These are phyloP conservation scores for Elephantulus edwardii DNA, from an alignment of 2,113 vertebrate genomes.

Conservation along the genomic window DNA sequence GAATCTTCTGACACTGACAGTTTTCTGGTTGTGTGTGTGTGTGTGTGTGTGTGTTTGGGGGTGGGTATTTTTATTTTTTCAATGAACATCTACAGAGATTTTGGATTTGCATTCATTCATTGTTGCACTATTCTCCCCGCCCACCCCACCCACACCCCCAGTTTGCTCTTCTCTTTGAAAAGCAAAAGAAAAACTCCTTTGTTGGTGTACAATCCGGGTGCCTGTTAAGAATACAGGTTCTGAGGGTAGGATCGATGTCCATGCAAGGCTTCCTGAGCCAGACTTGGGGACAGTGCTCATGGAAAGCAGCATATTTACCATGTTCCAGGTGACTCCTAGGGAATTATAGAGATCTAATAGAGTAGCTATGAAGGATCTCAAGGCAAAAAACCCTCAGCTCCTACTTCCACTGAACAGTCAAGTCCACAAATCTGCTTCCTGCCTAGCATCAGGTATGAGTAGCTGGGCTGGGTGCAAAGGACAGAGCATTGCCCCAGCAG, in stretches of 20 bases:
- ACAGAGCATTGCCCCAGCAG: rapidly evolving
- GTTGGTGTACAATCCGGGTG: too few relatives aligned
- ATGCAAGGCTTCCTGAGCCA: background rate
- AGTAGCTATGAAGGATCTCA: background rate
- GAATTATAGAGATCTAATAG: background rate
- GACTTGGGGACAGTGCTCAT: background rate
- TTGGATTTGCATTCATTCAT: too few relatives aligned
- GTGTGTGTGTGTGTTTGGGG: too few relatives aligned
- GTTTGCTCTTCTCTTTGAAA: too few relatives aligned
- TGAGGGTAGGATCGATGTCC: background rate
- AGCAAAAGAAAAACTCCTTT: too few relatives aligned
- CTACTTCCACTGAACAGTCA: background rate
- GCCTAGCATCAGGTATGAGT: background rate
- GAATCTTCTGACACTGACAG: background rate
- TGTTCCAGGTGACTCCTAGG: background rate
- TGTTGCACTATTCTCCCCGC: too few relatives aligned
- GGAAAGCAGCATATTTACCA: background rate
- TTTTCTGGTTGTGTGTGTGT: too few relatives aligned
- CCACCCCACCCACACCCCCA: too few relatives aligned
- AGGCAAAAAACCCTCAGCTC: background rate
- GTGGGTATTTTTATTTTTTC: too few relatives aligned
- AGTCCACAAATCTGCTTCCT: background rate
- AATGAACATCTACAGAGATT: too few relatives aligned
- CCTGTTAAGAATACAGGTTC: background rate
- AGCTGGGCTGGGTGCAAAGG: background rate